These are phyloP conservation scores for Macaca fascicularis DNA, from an alignment of 2,113 vertebrate genomes.

Conservation along the genomic window DNA sequence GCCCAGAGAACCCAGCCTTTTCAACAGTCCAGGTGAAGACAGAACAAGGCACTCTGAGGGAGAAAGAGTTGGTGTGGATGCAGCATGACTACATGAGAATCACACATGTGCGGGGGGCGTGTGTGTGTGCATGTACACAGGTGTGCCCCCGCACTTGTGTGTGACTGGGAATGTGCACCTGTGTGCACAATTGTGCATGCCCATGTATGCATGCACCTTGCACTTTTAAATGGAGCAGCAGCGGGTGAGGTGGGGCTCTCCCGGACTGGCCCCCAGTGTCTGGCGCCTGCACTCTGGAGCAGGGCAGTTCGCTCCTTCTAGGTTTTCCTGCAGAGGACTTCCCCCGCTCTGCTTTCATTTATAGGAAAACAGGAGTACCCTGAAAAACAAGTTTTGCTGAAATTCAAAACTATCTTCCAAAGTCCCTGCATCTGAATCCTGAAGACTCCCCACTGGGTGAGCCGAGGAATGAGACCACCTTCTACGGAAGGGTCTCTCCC, in stretches of 20 bases:
- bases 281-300: background rate
- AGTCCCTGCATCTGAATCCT: background rate
- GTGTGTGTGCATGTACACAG: background rate
- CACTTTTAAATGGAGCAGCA: background rate
- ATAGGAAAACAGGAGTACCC: constrained; percentile 65
- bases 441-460: background rate
- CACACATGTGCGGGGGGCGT: background rate
- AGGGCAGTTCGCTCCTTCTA: constrained; percentile 29
- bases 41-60: background rate
- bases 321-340: background rate
- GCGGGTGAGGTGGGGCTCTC: background rate
- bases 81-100: rapidly evolving
- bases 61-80: background rate
- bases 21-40: background rate
- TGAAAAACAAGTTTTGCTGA: constrained; percentile 79
- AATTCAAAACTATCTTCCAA: constrained; percentile 73
- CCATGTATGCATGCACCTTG: rapidly evolving
- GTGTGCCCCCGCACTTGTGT: background rate
- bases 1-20: background rate
- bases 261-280: rapidly evolving
- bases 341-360: background rate
- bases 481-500: background rate
- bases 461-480: background rate
- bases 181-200: background rate
- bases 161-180: background rate